phyloP scores from a whole-genome alignment of 1,140 invertebrate species.

The Eulimnadia texana region DNA sequence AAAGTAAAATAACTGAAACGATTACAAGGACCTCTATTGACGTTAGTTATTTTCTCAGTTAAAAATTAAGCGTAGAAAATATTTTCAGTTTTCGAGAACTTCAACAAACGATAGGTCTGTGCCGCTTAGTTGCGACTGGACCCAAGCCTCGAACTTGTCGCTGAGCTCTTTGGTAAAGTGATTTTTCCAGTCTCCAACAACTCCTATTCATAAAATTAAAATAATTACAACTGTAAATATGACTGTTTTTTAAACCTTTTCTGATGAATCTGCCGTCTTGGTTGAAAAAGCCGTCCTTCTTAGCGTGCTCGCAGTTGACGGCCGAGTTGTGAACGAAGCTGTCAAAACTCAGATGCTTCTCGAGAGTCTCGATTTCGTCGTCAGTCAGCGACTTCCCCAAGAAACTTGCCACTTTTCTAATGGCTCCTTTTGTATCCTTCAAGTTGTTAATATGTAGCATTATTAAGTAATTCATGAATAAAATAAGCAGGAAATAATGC shows the following conservation, averaged over 20 bases:
- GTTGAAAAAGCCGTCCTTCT: constrained; percentile 26
- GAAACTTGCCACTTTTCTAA: constrained; percentile 54
- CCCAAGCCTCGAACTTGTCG: not conserved
- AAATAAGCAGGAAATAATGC: too few relatives aligned
- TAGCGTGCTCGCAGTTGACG: constrained; percentile 30
- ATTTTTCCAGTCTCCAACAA: not conserved
- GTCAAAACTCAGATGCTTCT: constrained; percentile 29
- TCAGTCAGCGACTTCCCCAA: constrained; percentile 48
- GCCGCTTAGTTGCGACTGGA: not conserved
- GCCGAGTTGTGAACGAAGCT: constrained; percentile 29
- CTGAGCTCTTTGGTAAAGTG: not conserved
- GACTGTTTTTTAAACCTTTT: too few relatives aligned
- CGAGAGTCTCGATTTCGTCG: constrained; percentile 28
- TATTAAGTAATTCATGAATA: too few relatives aligned
- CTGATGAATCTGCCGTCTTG: constrained; percentile 28
- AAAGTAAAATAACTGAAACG: too few relatives aligned
- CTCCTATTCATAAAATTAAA: too few relatives aligned
- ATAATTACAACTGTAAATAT: too few relatives aligned
- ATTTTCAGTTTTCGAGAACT: not conserved
- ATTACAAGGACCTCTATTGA: too few relatives aligned
- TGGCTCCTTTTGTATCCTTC: constrained; percentile 34
- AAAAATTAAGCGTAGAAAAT: too few relatives aligned
- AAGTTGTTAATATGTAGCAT: too few relatives aligned
- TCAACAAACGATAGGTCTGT: not conserved
- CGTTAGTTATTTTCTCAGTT: too few relatives aligned